Evolutionary conservation across 2,888 invertebrate genomes (phyloP), one percentile per base, ranked within the genome.

Genomic region (Phymatocera aterrima): DNA sequence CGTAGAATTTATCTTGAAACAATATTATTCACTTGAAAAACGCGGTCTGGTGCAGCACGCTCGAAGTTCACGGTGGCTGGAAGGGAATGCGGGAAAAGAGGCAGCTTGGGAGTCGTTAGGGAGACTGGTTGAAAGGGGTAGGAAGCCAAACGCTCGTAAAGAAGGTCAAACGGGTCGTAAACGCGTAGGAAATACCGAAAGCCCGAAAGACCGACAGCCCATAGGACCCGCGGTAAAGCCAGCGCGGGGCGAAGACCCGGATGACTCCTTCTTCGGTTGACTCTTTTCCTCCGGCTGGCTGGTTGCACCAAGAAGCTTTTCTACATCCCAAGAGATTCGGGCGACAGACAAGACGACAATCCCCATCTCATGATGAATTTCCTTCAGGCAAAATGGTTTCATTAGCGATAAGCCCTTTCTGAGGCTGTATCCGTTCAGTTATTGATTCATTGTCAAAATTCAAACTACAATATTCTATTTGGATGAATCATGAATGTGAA

Each of bases 111-210:
- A 84, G 84, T 87, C 87, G 85, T 89, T 87, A 84, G 83, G 83
- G 81, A 84, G 83, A 85, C 83, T 83, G 84, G 83, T 83, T 84
- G 84, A 84, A 87, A 86, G 84, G 84, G 83, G 85, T 86, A 86
- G 85, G 85, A 85, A 86, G 85, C 83, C 84, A 85, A 86, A 85
- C 81, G 85, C 80, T 88, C 89, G 85, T 87, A 86, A 88, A 88
- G 84, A 87, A 86, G 87, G 85, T 87, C 86, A 87, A 85, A 85
- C 84, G 82, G 85, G 82, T 88, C 87, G 87, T 88, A 88, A 88
- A 87, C 83, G 86, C 81, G 77, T 82, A 81, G 83, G 82, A 84
- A 85, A 83, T 82, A 83, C 84, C 80, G 72, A 72, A 54, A 72
- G 72, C 72, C 34, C 72, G 72, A 46, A 68, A 68, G 68, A 68